Conservation (phyloP, 1,140 invertebrate genomes). For the Apis mellifera region DNA sequence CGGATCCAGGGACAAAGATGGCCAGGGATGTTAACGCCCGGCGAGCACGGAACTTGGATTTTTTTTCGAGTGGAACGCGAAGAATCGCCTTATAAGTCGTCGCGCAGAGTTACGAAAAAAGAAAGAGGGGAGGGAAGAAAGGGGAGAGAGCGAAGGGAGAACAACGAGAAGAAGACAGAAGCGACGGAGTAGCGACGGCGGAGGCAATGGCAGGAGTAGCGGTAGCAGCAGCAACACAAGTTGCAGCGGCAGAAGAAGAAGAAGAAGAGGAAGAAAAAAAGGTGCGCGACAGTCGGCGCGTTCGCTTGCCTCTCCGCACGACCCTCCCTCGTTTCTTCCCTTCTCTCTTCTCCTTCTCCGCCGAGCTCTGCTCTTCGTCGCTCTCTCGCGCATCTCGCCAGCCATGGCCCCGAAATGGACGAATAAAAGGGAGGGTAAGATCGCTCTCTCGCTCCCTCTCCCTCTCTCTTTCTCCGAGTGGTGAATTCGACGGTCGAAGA, state of each 20-base stretch:
- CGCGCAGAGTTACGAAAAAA: constrained; percentile 64
- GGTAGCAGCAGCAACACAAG: constrained; percentile 48
- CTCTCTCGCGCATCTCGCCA: constrained; percentile 44
- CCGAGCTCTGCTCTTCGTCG: constrained; percentile 45
- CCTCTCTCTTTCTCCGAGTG: background rate
- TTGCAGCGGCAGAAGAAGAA: constrained; percentile 58
- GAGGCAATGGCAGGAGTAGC: constrained; percentile 34
- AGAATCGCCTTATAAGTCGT: constrained; percentile 78
- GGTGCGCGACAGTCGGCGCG: constrained; percentile 66
- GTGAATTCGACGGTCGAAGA: constrained; percentile 41
- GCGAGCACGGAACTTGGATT: constrained; percentile 60
- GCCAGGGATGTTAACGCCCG: constrained; percentile 49
- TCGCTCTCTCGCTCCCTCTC: background rate
- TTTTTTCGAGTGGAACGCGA: constrained; percentile 75
- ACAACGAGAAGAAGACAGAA: constrained; percentile 26
- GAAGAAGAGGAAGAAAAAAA: constrained; percentile 62
- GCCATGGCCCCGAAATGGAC: constrained; percentile 56
- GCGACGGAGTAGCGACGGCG: constrained; percentile 34
- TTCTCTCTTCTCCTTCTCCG: constrained; percentile 44
- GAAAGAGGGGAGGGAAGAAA: constrained; percentile 34
- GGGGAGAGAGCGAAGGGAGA: constrained; percentile 24
- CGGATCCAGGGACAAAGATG: constrained; percentile 39
- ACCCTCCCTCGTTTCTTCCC: background rate
- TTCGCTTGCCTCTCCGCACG: constrained; percentile 48
- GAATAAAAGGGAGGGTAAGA: constrained; percentile 48